phyloP scores from a whole-genome alignment of 2,797 vertebrate genomes.

The Poeciliopsis paucimaculata region DNA sequence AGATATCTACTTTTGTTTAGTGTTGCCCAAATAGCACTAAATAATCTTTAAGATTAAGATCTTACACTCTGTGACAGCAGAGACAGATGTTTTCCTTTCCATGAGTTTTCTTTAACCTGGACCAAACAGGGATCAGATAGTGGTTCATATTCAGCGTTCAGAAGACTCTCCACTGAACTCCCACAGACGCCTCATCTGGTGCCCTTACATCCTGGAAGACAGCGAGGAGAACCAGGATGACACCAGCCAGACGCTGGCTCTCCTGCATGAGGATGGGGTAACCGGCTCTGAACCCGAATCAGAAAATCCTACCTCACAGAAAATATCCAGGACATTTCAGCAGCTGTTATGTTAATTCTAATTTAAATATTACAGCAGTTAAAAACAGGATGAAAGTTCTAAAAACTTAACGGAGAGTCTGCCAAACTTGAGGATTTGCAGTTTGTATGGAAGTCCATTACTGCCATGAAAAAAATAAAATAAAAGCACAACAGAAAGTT shows the following conservation, averaged over 20 bases:
- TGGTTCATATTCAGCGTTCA: conserved; percentile 89
- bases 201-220: conserved; percentile 95
- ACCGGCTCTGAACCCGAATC: background rate
- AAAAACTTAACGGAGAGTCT: background rate
- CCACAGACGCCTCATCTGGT: conserved; percentile 96
- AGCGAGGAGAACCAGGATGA: conserved; percentile 92
- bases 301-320: background rate
- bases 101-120: conserved; percentile 75
- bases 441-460: background rate
- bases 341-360: background rate
- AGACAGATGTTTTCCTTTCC: background rate
- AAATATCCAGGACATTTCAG: background rate
- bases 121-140: conserved; percentile 88
- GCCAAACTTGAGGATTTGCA: background rate
- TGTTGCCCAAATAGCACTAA: background rate
- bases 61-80: background rate
- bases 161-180: conserved; percentile 88
- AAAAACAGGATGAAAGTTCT: background rate
- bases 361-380: background rate
- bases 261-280: conserved; percentile 96
- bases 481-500: background rate
- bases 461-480: background rate
- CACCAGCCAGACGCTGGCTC: conserved; percentile 89
- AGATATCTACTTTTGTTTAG: background rate
- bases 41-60: background rate